A percentile compares a stretch with the other conserved stretches of the same genome.
These are phyloP conservation scores for Anorthoa munda DNA, from an alignment of 2,888 invertebrate species.

Conservation along the genomic window DNA sequence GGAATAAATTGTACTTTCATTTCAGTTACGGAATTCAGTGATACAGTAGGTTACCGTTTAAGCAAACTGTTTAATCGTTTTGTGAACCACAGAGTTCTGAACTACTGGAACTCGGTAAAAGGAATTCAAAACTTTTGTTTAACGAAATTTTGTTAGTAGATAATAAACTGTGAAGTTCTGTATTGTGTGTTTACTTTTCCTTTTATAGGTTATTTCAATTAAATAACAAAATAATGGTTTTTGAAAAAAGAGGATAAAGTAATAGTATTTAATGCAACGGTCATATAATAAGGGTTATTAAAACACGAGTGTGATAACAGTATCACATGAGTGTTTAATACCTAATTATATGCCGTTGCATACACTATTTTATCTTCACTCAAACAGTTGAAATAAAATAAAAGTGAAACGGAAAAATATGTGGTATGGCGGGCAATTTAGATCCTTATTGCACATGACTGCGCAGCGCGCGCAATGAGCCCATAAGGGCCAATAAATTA, in stretches of 20 bases:
- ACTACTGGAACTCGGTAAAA: constrained; percentile 29
- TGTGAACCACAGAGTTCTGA: constrained; percentile 30
- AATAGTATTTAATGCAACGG: too few species aligned
- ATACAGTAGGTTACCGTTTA: constrained; percentile 39
- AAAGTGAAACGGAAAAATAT: too few species aligned
- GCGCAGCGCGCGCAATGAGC: too few species aligned
- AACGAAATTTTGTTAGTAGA: background rate
- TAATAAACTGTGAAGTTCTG: background rate
- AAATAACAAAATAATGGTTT: background rate
- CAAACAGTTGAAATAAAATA: too few species aligned
- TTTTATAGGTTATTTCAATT: background rate
- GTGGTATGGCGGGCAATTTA: too few species aligned
- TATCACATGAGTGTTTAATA: too few species aligned
- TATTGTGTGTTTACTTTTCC: constrained; percentile 7
- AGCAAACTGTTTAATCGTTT: constrained; percentile 44
- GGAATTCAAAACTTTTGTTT: constrained; percentile 32
- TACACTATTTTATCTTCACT: too few species aligned
- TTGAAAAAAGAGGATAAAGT: background rate
- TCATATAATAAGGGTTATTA: too few species aligned
- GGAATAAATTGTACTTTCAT: constrained; percentile 38
- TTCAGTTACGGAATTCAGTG: constrained; percentile 28
- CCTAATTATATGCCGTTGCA: too few species aligned
- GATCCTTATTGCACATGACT: too few species aligned
- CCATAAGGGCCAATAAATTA: too few species aligned
- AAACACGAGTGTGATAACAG: too few species aligned